Base-by-base conservation (phyloP, 2,888 invertebrate genomes). In the Rambutsinella grinnellia region DNA sequence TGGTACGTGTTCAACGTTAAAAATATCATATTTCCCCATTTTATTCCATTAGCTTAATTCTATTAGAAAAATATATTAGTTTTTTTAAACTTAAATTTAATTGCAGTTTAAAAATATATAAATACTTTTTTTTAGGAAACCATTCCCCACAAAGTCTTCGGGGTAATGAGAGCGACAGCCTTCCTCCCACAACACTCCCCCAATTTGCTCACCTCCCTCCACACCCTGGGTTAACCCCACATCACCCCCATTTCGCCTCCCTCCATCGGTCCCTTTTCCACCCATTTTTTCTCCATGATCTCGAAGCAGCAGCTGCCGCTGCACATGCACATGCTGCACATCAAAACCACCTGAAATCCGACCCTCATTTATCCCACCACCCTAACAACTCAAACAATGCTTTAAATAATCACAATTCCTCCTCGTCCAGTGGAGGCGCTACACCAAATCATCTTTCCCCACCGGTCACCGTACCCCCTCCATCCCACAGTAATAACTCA, bases 251-350 rank as follows among this genome's bases (percentile, higher is more conserved):
- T 46, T 66, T 72, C 19, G 58, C 60, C 17, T 62, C 67, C 46
- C 51, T 78, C 23, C 77, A 66, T 15, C 69, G 78, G 13, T 57
- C 79, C 47, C 81, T 81, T 28, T 78, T 82, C 66, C 79, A 82
- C 54, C 82, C 82, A 27, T 79, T 82, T 58, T 68, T 82, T 54
- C 72, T 82, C 49, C 82, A 79, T 57, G 82, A 82, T 72, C 69
- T 82, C 58, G 82, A 82, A 76, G 79, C 79, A 10, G 61, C 61
- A 13, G 61, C 61, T 61, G 36, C 76, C 77, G 63, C 80, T 76
- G 56, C 79, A 76, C 57, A 81, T 78, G n/a, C n/a, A 60, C 23
- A 76, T 17, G 78, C 71, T 56, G 53, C 70, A n/a, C 72, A 70
- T 21, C 75, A 72, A 67, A 78, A 79, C 27, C 78, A 82, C 58